Percentiles rank a stretch among this genome's conserved stretches.
Evolutionary conservation across 2,888 invertebrate genomes (phyloP).

Genomic region (Yponomeuta evonymella): DNA sequence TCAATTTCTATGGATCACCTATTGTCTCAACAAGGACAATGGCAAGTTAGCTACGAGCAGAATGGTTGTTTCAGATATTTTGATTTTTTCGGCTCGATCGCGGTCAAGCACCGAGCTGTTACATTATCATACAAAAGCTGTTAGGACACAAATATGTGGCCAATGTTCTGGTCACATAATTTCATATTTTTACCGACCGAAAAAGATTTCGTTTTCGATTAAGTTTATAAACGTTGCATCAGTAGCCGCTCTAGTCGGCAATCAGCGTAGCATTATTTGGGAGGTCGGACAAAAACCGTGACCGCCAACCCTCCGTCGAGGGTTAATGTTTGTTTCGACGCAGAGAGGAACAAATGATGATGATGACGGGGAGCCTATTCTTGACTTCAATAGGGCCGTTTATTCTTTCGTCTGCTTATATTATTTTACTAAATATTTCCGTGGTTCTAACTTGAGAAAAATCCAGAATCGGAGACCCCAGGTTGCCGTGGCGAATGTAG

Average conservation of each 20-base stretch:
- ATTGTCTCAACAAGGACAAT: slow-evolving; percentile 46
- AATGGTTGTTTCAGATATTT: slow-evolving; percentile 18
- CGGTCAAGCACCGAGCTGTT: slow-evolving; percentile 6
- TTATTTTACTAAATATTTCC: background rate
- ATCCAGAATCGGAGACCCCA: slow-evolving; percentile 25
- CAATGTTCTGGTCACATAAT: slow-evolving; percentile 2
- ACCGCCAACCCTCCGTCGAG: slow-evolving; percentile 4
- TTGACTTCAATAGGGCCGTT: background rate
- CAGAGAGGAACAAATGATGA: slow-evolving; percentile 55
- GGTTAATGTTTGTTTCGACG: slow-evolving; percentile 9
- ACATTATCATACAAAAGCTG: slow-evolving; percentile 31
- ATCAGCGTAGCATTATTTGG: slow-evolving; percentile 6
- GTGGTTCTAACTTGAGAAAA: background rate
- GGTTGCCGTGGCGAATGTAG: slow-evolving; percentile 61
- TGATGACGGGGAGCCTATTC: slow-evolving; percentile 28
- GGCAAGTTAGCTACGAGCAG: slow-evolving; percentile 32
- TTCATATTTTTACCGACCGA: background rate
- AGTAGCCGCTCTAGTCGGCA: slow-evolving; percentile 4
- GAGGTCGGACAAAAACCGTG: slow-evolving; percentile 14
- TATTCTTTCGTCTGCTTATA: background rate
- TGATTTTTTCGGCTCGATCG: slow-evolving; percentile 22
- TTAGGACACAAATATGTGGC: background rate
- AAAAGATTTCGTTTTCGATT: background rate
- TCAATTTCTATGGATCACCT: slow-evolving; percentile 48
- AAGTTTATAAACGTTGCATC: slow-evolving; percentile 6